phyloP scores from a whole-genome alignment of 2,888 invertebrate species.

The Coecobrya sp. region DNA sequence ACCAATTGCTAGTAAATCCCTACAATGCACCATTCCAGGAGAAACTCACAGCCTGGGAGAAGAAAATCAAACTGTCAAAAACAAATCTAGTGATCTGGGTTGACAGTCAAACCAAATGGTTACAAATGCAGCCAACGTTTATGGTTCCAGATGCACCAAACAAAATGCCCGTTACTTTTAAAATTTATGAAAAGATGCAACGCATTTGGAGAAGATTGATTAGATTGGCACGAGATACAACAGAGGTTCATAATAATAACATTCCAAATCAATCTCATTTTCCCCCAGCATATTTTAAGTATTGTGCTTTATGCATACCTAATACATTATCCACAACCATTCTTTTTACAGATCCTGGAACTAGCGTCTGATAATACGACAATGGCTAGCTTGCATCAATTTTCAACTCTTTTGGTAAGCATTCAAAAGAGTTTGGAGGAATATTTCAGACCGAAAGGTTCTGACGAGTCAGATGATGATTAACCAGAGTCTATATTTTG shows the following conservation, averaged over 20 bases:
- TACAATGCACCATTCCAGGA: conserved; percentile 93
- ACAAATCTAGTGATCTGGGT: conserved; percentile 91
- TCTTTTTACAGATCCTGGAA: conserved; percentile 89
- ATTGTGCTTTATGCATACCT: conserved; percentile 46
- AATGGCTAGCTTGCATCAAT: conserved; percentile 80
- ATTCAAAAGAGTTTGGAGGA: conserved; percentile 82
- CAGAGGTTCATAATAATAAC: conserved; percentile 89
- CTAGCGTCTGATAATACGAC: conserved; percentile 90
- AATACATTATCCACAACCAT: neutral
- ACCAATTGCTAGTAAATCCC: conserved; percentile 92
- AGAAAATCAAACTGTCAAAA: conserved; percentile 90
- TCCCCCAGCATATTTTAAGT: neutral
- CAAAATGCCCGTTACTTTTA: conserved; percentile 91
- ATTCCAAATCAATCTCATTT: neutral
- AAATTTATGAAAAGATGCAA: conserved; percentile 94
- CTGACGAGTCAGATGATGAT: conserved; percentile 83
- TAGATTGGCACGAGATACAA: conserved; percentile 91
- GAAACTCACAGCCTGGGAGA: conserved; percentile 93
- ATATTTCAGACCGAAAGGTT: conserved; percentile 75
- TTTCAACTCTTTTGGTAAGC: conserved; percentile 64
- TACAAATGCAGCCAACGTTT: conserved; percentile 82
- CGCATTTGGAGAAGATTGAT: conserved; percentile 94
- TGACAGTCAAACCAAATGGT: conserved; percentile 91
- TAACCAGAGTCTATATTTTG: neutral
- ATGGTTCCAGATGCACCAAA: conserved; percentile 53